Base-by-base conservation (phyloP, 2,797 vertebrate species). In the Sebastes cheni region DNA sequence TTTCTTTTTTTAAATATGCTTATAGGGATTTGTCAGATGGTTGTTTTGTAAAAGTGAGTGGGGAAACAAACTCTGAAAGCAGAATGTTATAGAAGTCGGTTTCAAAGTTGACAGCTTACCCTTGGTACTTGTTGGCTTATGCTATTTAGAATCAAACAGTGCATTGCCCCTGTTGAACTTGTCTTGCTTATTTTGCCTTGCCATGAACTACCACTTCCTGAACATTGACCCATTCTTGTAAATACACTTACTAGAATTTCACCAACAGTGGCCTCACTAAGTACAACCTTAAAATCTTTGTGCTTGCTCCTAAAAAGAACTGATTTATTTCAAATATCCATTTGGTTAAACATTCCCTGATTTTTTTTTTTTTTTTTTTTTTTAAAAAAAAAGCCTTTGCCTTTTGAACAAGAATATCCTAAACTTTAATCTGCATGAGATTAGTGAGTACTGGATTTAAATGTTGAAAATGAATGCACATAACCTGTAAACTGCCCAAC, bases 141-240 rank as follows among this genome's bases (percentile, higher is more conserved):
- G 0, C 42, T 68, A 34, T 70, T 61, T 50, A 25, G 29, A 73
- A 18, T 71, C 29, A 56, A 68, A 82, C 59, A 59, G 75, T 70
- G 27, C 83, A 81, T 79, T 89, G 72, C 70, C 75, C 78, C 74
- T 76, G 27, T 71, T 81, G 56, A 77, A 61, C 71, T 34, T 78
- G 30, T 65, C 61, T 52, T 74, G 67, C 36, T 86, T 67, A 23
- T 72, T 70, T 82, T 82, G 62, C 52, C 20, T 86, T 2, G 30
- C 73, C 80, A 60, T 84, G 85, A 87, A 85, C 65, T 54, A 16
- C 6, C 60, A 30, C 59, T 75, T 82, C 52, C 14, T 81, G 75
- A 86, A 76, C 72, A 72, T 88, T 91, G 86, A 88, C 81, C 91
- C 18, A 25, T 86, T 81, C 27, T 72, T 80, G 67, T 78, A 85